phyloP scores from a whole-genome alignment of 2,888 invertebrate species.

The Chrysolina haemoptera region DNA sequence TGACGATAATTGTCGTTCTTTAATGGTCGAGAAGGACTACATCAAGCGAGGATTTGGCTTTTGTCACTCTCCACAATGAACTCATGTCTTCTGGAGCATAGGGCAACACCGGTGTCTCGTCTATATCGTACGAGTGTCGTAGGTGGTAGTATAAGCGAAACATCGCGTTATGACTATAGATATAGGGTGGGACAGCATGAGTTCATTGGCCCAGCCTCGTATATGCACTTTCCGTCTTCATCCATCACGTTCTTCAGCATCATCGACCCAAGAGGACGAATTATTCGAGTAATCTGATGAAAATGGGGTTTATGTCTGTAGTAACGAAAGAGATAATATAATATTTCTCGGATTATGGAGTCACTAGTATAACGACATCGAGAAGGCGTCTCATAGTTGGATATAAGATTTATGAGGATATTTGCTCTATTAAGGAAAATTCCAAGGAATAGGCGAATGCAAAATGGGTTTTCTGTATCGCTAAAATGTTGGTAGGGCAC shows the following conservation, averaged over 20 bases:
- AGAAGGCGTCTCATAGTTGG: conserved; percentile 2
- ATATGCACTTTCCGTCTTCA: neutral
- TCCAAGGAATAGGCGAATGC: neutral
- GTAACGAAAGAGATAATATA: conserved; percentile 25
- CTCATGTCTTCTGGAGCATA: no score
- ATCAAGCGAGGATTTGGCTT: no score
- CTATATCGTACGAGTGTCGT: no score
- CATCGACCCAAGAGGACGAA: neutral
- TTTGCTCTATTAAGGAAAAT: neutral
- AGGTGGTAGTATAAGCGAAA: no score
- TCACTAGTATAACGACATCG: conserved; percentile 29
- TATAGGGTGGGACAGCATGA: no score
- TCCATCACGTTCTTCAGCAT: neutral
- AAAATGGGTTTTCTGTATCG: neutral
- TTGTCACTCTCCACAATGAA: no score
- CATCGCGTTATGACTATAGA: no score
- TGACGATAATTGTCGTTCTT: no score
- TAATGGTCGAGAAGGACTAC: no score
- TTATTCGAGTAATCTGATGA: conserved; percentile 18
- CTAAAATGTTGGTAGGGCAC: neutral
- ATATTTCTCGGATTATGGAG: conserved; percentile 22
- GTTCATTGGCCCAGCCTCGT: neutral
- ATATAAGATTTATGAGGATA: conserved; percentile 24
- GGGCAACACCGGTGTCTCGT: no score
- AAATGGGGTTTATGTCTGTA: conserved; percentile 23